phyloP scores from a whole-genome alignment of 2,888 invertebrate genomes.

The Sinohyriopsis cumingii region DNA sequence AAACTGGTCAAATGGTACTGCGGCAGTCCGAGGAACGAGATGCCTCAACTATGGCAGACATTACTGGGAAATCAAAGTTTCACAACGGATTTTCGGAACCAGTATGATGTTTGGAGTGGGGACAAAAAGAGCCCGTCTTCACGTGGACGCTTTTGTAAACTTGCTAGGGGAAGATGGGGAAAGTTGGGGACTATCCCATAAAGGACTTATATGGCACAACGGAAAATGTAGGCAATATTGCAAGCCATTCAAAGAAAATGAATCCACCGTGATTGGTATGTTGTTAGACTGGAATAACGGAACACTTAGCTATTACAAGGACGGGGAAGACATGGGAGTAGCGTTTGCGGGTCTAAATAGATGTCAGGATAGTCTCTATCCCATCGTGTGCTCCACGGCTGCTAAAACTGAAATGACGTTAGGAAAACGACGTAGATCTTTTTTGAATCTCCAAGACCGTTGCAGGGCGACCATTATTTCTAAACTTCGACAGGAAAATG shows the following conservation, averaged over 20 bases:
- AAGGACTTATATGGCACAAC: conserved; percentile 81
- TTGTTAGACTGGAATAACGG: conserved; percentile 80
- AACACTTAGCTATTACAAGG: conserved; percentile 82
- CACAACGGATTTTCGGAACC: conserved; percentile 81
- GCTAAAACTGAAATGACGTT: conserved; percentile 84
- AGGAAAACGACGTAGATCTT: conserved; percentile 77
- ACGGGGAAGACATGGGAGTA: conserved; percentile 80
- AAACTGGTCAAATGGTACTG: conserved; percentile 84
- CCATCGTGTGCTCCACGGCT: conserved; percentile 82
- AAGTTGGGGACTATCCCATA: conserved; percentile 84
- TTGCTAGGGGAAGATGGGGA: conserved; percentile 81
- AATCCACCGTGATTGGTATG: conserved; percentile 80
- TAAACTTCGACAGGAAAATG: conserved; percentile 73
- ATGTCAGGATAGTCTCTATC: conserved; percentile 78
- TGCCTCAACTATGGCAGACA: conserved; percentile 77
- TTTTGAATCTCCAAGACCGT: conserved; percentile 81
- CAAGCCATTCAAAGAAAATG: conserved; percentile 81
- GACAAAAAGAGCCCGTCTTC: conserved; percentile 76
- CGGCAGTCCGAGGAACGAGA: conserved; percentile 80
- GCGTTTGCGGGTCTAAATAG: conserved; percentile 79
- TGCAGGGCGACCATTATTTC: conserved; percentile 75
- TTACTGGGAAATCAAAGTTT: conserved; percentile 80
- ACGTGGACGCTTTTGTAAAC: conserved; percentile 81
- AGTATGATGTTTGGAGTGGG: conserved; percentile 85
- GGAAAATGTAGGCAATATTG: conserved; percentile 79